Evolutionary conservation across 2,797 vertebrate genomes (phyloP).

Genomic region (Oryzias dopingdopingensis): DNA sequence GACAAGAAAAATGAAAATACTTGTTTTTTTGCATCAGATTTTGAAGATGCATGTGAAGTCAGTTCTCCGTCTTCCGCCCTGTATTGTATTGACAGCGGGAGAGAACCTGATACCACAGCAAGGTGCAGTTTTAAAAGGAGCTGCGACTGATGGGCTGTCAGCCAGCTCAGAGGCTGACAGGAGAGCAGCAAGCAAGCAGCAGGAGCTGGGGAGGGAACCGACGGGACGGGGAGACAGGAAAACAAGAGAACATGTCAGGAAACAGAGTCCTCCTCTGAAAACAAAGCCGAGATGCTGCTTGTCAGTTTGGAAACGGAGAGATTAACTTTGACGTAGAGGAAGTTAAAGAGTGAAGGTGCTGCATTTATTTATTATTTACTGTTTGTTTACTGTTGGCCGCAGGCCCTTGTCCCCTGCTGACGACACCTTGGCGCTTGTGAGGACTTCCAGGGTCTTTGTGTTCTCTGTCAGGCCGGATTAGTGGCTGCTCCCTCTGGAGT

Average conservation of each 20-base stretch:
- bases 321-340: slow-evolving; percentile 26
- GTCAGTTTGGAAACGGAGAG: slow-evolving; percentile 12
- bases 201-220: slow-evolving; percentile 24
- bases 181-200: slow-evolving; percentile 45
- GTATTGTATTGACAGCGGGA: too few relatives aligned
- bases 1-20: too few relatives aligned
- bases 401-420: neutral
- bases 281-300: slow-evolving; percentile 23
- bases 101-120: too few relatives aligned
- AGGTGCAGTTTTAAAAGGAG: slow-evolving; percentile 60
- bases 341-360: slow-evolving; percentile 30
- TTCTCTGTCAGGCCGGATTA: slow-evolving; percentile 53
- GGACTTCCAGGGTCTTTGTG: slow-evolving; percentile 52
- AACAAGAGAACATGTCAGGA: slow-evolving; percentile 33
- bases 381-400: slow-evolving; percentile 22
- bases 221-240: slow-evolving; percentile 20
- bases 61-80: too few relatives aligned
- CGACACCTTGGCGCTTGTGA: slow-evolving; percentile 33
- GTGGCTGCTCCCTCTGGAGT: slow-evolving; percentile 42
- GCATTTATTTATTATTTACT: neutral
- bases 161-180: slow-evolving; percentile 31
- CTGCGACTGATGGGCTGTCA: slow-evolving; percentile 62
- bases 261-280: slow-evolving; percentile 18
- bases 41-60: too few relatives aligned
- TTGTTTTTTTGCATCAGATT: too few relatives aligned